Percentiles rank a stretch among this genome's conserved stretches.
These are phyloP conservation scores for Virgularia gustaviana DNA, from an alignment of 92 coral and sea anemone genomes.

Conservation along the genomic window DNA sequence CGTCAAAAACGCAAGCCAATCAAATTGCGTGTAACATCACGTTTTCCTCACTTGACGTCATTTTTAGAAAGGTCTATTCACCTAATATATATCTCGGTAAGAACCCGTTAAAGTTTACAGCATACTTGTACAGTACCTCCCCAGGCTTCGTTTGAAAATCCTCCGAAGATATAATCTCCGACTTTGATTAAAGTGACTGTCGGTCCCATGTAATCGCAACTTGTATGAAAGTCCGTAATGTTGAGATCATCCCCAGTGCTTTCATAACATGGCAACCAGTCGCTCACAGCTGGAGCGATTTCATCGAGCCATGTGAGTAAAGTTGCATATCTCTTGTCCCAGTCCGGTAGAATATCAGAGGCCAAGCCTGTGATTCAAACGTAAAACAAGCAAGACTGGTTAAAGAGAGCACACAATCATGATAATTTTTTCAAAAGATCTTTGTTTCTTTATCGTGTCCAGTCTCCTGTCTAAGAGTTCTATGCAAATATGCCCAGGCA, in stretches of 20 bases:
- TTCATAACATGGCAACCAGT: conserved; percentile 14
- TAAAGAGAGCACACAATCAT: not conserved
- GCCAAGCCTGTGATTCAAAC: conserved; percentile 11
- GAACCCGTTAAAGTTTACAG: not conserved
- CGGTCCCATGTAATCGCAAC: conserved; percentile 7
- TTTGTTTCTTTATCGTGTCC: not conserved
- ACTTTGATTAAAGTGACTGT: conserved; percentile 28
- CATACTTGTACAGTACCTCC: conserved; percentile 24
- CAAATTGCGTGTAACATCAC: too few relatives aligned
- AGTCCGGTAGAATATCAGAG: conserved; percentile 4
- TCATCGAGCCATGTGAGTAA: conserved; percentile 14
- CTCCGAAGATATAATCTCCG: conserved; percentile 18
- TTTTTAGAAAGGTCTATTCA: too few relatives aligned
- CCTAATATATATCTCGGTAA: too few relatives aligned
- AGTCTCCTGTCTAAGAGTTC: too few relatives aligned
- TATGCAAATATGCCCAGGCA: too few relatives aligned
- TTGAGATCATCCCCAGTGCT: not conserved
- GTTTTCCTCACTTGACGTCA: too few relatives aligned
- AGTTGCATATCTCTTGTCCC: not conserved
- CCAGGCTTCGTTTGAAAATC: conserved; percentile 34
- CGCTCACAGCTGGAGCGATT: not conserved
- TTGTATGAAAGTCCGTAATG: not conserved
- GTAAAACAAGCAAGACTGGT: not conserved
- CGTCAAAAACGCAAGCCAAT: too few relatives aligned
- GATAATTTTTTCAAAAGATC: not conserved